Evolutionary conservation across 1,140 invertebrate genomes (phyloP).

Genomic region (Papilio dardanus): DNA sequence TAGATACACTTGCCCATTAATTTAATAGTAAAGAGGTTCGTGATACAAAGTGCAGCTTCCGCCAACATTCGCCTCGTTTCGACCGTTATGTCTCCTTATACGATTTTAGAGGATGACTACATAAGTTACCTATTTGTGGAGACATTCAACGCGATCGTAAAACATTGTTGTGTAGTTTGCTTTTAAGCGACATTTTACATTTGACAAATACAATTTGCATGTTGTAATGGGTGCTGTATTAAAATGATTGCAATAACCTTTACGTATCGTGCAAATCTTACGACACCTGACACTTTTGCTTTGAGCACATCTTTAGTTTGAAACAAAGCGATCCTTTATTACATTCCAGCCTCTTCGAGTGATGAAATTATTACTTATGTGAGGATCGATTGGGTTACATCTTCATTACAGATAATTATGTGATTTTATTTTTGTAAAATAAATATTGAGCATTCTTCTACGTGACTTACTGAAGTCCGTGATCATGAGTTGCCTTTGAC

Average conservation of each 20-base stretch:
- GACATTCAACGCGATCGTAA: slow-evolving; percentile 8
- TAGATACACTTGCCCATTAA: slow-evolving; percentile 35
- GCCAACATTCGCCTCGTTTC: slow-evolving; percentile 29
- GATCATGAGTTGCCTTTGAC: neutral
- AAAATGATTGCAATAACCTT: slow-evolving; percentile 22
- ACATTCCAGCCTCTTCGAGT: neutral
- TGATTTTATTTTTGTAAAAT: neutral
- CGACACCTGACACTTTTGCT: slow-evolving; percentile 17
- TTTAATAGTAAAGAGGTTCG: slow-evolving; percentile 37
- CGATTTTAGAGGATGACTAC: slow-evolving; percentile 21
- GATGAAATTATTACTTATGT: neutral
- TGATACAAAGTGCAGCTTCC: slow-evolving; percentile 34
- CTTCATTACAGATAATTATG: neutral
- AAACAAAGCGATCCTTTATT: neutral
- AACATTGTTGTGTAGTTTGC: slow-evolving; percentile 29
- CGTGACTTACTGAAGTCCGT: neutral
- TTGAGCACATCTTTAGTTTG: slow-evolving; percentile 3
- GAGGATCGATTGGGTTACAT: neutral
- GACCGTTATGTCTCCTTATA: slow-evolving; percentile 32
- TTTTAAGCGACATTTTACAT: slow-evolving; percentile 23
- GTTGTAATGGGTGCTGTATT: slow-evolving; percentile 26
- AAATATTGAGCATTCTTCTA: neutral
- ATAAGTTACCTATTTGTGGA: slow-evolving; percentile 11
- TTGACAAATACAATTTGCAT: slow-evolving; percentile 31
- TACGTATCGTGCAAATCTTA: slow-evolving; percentile 25